Evolutionary conservation across 2,113 vertebrate genomes (phyloP).

Genomic region (Aramus guarauna): DNA sequence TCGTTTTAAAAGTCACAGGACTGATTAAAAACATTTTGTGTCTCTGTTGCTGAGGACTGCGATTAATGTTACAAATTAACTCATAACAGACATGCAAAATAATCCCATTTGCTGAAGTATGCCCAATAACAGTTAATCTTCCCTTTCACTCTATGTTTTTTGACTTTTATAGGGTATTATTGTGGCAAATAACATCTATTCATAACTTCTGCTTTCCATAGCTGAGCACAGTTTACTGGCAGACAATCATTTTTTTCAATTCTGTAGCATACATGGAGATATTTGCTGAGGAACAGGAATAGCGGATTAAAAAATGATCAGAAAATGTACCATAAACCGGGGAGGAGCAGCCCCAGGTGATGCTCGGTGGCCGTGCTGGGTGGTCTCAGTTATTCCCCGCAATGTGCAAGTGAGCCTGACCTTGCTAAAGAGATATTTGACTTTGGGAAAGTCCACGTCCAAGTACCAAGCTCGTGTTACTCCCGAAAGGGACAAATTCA

Average conservation of each 20-base stretch:
- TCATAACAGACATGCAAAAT: slow-evolving; percentile 40
- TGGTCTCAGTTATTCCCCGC: neutral
- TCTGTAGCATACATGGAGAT: neutral
- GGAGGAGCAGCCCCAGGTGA: neutral
- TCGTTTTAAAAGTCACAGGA: slow-evolving; percentile 38
- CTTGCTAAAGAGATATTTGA: neutral
- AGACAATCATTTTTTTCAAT: neutral
- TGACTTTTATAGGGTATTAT: slow-evolving; percentile 29
- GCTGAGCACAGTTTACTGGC: neutral
- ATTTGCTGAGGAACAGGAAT: neutral
- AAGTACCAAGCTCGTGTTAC: neutral
- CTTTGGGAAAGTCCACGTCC: neutral
- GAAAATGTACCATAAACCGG: neutral
- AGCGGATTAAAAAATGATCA: neutral
- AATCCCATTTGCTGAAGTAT: slow-evolving; percentile 41
- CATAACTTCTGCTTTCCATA: slow-evolving; percentile 12
- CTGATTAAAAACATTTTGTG: slow-evolving; percentile 23
- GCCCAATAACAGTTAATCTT: slow-evolving; percentile 43
- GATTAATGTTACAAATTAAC: slow-evolving; percentile 37
- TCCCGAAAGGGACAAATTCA: neutral
- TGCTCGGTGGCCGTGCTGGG: rapidly evolving
- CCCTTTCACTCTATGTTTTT: neutral
- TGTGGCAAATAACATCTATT: slow-evolving; percentile 13
- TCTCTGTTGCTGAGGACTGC: neutral
- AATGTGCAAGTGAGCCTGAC: rapidly evolving